Evolutionary conservation across 2,113 vertebrate species (phyloP).

Genomic region (Meles meles): DNA sequence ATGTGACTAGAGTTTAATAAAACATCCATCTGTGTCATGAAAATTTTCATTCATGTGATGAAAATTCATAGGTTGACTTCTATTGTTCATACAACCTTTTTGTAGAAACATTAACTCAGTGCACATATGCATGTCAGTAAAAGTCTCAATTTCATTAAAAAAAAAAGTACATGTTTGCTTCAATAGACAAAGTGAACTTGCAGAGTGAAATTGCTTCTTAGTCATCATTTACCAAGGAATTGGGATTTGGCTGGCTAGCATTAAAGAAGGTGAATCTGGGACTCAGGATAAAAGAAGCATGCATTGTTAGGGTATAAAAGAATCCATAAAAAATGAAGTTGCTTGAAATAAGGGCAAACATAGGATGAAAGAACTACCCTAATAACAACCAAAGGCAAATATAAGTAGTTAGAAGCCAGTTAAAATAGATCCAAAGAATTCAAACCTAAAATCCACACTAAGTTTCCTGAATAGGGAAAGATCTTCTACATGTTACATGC

Average conservation of each 20-base stretch:
- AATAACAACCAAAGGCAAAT: not conserved
- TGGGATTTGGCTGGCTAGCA: not conserved
- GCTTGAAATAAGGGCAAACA: not conserved
- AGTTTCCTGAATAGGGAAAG: not conserved
- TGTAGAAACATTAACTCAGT: constrained; percentile 80
- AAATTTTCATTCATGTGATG: not conserved
- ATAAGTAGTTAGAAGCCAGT: not conserved
- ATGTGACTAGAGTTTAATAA: not conserved
- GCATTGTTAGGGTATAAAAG: not conserved
- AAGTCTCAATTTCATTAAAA: constrained; percentile 76
- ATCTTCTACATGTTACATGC: not conserved
- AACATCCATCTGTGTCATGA: not conserved
- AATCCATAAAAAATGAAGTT: not conserved
- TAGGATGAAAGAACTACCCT: not conserved
- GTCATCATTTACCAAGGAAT: not conserved
- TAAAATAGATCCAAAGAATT: not conserved
- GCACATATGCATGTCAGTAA: constrained; percentile 82
- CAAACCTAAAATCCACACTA: not conserved
- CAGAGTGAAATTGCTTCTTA: not conserved
- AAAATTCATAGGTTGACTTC: constrained; percentile 55
- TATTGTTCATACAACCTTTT: constrained; percentile 80
- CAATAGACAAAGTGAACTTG: not conserved
- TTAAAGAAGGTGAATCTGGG: not conserved
- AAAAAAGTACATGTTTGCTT: not conserved
- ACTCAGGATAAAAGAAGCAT: not conserved